A percentile compares a stretch with the other conserved stretches of the same genome.
Conservation (phyloP, 2,113 vertebrate genomes). For the Paramormyrops kingsleyae region DNA sequence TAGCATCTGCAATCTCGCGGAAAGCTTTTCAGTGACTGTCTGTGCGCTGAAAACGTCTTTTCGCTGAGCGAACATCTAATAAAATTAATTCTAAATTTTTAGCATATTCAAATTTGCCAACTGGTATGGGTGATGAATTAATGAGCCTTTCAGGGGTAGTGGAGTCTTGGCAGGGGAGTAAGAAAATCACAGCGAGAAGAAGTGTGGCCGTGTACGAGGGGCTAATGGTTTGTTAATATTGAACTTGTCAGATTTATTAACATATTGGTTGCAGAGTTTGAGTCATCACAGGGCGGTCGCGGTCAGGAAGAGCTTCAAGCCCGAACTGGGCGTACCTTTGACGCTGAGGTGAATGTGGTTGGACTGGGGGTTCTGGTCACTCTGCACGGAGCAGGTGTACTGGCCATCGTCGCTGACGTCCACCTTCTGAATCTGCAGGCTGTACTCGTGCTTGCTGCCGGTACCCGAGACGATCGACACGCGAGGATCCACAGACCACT, state of each 20-base stretch:
- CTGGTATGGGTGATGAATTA: background rate
- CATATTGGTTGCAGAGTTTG: background rate
- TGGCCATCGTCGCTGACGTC: constrained; percentile 71
- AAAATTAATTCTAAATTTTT: constrained; percentile 4
- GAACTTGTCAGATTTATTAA: background rate
- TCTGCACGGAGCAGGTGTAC: constrained; percentile 74
- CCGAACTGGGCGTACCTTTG: constrained; percentile 54
- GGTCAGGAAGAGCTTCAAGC: background rate
- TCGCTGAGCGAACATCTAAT: background rate
- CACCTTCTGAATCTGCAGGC: constrained; percentile 75
- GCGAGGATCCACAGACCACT: constrained; percentile 75
- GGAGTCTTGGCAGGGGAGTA: background rate
- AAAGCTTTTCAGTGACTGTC: background rate
- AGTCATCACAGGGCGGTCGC: background rate
- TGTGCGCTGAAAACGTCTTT: background rate
- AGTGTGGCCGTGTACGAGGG: background rate
- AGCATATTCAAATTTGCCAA: constrained; percentile 9
- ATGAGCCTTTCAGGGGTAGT: background rate
- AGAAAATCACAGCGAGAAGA: background rate
- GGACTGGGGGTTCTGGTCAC: constrained; percentile 65
- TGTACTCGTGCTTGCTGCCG: constrained; percentile 62
- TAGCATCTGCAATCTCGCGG: background rate
- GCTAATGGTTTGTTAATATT: background rate
- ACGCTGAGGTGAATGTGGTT: constrained; percentile 73
- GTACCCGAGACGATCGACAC: constrained; percentile 66